Conservation (phyloP, 2,888 invertebrate genomes). For the Tipula unca region DNA sequence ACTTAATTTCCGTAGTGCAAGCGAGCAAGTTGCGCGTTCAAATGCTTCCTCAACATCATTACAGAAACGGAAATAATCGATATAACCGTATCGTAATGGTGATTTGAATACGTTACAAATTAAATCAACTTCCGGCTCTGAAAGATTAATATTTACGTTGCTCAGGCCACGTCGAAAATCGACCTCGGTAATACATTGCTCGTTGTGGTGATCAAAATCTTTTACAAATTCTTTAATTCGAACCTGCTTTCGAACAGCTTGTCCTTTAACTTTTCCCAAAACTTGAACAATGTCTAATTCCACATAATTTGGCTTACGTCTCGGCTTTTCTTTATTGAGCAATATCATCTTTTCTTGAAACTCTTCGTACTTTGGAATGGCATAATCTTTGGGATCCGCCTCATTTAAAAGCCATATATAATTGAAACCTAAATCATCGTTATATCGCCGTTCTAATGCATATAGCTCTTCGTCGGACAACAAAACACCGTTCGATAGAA, state of each 20-base stretch:
- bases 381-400: conserved; percentile 40
- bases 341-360: conserved; percentile 19
- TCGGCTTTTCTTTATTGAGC: background rate
- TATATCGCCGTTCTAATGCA: conserved; percentile 60
- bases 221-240: conserved; percentile 56
- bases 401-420: conserved; percentile 62
- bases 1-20: conserved; percentile 59
- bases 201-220: conserved; percentile 56
- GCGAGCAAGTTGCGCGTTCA: conserved; percentile 54
- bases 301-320: conserved; percentile 31
- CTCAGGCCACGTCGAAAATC: conserved; percentile 66
- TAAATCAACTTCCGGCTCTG: conserved; percentile 58
- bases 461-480: conserved; percentile 56
- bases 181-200: conserved; percentile 52
- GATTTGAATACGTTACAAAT: conserved; percentile 63
- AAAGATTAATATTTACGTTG: conserved; percentile 55
- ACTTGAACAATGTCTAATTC: conserved; percentile 61
- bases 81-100: conserved; percentile 48
- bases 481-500: conserved; percentile 58
- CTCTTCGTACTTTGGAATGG: conserved; percentile 31
- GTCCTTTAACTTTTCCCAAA: conserved; percentile 63
- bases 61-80: conserved; percentile 62
- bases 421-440: conserved; percentile 67
- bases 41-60: conserved; percentile 61
- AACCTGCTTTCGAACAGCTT: conserved; percentile 58